phyloP scores from a whole-genome alignment of 92 coral and sea anemone genomes.

The Ricordea florida region DNA sequence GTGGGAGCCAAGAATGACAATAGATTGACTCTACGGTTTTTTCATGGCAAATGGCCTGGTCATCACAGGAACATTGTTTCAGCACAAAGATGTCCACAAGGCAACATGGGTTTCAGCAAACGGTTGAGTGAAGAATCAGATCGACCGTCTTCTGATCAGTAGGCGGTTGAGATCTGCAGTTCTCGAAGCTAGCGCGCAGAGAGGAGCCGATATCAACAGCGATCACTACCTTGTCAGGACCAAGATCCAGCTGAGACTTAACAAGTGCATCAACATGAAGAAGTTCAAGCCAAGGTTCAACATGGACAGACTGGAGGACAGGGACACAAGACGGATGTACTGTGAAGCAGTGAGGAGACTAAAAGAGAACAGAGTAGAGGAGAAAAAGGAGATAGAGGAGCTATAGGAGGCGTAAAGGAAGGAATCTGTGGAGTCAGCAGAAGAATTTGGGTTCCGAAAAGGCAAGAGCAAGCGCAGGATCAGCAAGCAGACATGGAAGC shows the following conservation, averaged over 20 bases:
- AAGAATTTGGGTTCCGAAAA: conserved; percentile 10
- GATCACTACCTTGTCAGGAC: neutral
- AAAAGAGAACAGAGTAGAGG: neutral
- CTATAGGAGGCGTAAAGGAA: neutral
- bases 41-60: too few species aligned
- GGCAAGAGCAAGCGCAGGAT: conserved; percentile 34
- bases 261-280: too few species aligned
- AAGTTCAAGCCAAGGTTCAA: too few species aligned
- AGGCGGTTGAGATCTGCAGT: neutral
- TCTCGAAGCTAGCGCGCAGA: neutral
- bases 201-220: neutral
- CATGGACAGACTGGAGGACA: too few species aligned
- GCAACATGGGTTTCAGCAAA: neutral
- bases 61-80: neutral
- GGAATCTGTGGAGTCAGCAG: conserved; percentile 19
- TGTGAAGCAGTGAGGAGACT: neutral
- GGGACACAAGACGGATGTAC: neutral
- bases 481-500: neutral
- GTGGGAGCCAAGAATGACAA: too few species aligned
- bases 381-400: conserved; percentile 2
- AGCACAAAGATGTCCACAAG: neutral
- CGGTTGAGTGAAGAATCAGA: neutral
- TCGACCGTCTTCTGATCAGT: too few species aligned
- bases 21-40: too few species aligned
- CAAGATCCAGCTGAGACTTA: too few species aligned